A percentile compares a stretch with the other conserved stretches of the same genome.
Evolutionary conservation across 2,113 vertebrate genomes (phyloP).

Genomic region (Cichladusa arquata): DNA sequence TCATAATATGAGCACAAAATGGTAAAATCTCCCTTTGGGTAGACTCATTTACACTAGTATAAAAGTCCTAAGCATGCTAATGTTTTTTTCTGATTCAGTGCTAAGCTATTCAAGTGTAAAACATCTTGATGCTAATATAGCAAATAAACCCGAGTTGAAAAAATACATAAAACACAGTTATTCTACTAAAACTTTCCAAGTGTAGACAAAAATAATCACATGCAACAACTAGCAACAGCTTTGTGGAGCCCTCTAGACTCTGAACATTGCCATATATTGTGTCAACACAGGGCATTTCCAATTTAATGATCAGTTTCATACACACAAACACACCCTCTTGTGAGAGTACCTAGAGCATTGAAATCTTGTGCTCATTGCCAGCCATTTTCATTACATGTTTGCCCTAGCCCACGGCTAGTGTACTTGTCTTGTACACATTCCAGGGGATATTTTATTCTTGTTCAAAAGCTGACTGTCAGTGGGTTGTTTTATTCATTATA

Average conservation of each 20-base stretch:
- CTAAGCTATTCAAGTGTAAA: background rate
- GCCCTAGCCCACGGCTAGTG: background rate
- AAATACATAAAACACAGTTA: background rate
- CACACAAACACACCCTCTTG: background rate
- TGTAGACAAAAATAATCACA: background rate
- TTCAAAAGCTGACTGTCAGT: background rate
- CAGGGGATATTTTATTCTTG: background rate
- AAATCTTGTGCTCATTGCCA: background rate
- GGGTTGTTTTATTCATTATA: background rate
- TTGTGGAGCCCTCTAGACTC: background rate
- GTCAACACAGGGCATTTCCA: background rate
- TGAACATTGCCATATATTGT: background rate
- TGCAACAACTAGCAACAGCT: background rate
- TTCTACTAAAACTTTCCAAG: background rate
- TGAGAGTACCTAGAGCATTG: background rate
- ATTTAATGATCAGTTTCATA: slow-evolving; percentile 27
- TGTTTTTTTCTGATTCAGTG: background rate
- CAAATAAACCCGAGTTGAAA: background rate
- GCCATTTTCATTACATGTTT: background rate
- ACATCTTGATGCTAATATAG: background rate
- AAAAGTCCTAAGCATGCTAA: background rate
- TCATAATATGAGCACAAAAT: background rate
- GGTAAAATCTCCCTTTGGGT: background rate
- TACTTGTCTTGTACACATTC: background rate
- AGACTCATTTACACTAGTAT: background rate